Percentiles rank a stretch among this genome's conserved stretches.
Evolutionary conservation across 2,888 invertebrate genomes (phyloP).

Genomic region (Capitulum mitella): DNA sequence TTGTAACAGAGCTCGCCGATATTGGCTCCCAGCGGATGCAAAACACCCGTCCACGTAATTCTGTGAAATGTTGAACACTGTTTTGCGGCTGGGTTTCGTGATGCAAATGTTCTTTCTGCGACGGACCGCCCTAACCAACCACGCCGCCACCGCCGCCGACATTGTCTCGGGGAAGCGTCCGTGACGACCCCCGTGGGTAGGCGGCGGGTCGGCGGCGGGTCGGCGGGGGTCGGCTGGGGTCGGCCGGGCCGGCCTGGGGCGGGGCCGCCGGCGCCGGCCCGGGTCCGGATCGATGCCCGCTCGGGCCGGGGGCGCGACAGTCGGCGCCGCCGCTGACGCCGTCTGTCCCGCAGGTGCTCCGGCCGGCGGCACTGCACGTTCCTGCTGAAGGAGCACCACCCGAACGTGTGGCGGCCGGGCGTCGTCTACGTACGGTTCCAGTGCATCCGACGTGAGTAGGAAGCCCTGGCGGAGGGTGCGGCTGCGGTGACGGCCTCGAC

Average conservation of each 20-base stretch:
- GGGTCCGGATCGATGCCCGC: not conserved
- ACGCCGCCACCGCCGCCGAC: no score
- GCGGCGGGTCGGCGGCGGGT: not conserved
- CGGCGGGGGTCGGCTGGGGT: not conserved
- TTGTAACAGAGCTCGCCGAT: no score
- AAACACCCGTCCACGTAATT: no score
- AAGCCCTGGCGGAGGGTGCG: no score
- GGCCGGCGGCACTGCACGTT: conserved; percentile 68
- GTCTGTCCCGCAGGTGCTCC: conserved; percentile 61
- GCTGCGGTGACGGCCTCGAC: no score
- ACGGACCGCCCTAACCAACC: no score
- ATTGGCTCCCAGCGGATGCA: no score
- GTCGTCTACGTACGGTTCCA: conserved; percentile 62
- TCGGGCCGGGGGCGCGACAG: not conserved
- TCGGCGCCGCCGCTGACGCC: conserved; percentile 45
- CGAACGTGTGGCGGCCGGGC: conserved; percentile 57
- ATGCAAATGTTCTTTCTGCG: no score
- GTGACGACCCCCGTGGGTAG: not conserved
- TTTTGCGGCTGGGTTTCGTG: no score
- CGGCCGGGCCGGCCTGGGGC: not conserved
- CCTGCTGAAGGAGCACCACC: conserved; percentile 57
- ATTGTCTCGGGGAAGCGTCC: no score
- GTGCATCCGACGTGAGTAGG: conserved; percentile 46
- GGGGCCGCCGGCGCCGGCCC: not conserved
- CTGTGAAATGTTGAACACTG: no score